Percentiles rank a stretch among this genome's conserved stretches.
phyloP scores from a whole-genome alignment of 1,140 invertebrate species.

The Chymomyza costata region DNA sequence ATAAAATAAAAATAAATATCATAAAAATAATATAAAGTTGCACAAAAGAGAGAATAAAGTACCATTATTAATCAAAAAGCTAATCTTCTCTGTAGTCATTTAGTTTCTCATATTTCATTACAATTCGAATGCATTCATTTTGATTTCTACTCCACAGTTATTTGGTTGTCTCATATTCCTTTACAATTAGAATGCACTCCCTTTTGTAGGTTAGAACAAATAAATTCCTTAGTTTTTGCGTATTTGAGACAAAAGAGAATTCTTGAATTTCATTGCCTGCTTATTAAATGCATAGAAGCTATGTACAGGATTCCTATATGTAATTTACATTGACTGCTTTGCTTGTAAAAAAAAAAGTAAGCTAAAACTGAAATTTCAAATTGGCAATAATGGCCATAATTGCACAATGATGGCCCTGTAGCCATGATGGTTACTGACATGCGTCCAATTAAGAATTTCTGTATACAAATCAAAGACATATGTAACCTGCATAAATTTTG shows the following conservation, averaged over 20 bases:
- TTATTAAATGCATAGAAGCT: slow-evolving; percentile 56
- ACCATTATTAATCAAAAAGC: slow-evolving; percentile 32
- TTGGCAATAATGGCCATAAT: slow-evolving; percentile 46
- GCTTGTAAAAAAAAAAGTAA: slow-evolving; percentile 25
- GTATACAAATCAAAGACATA: slow-evolving; percentile 27
- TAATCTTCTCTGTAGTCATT: slow-evolving; percentile 47
- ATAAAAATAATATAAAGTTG: too few relatives aligned
- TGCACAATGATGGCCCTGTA: slow-evolving; percentile 21
- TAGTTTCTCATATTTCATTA: too few relatives aligned
- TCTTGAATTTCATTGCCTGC: too few relatives aligned
- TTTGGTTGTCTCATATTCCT: too few relatives aligned
- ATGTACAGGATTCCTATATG: slow-evolving; percentile 24
- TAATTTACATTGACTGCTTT: slow-evolving; percentile 39
- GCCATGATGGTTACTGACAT: neutral
- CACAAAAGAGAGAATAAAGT: too few relatives aligned
- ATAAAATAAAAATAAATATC: too few relatives aligned
- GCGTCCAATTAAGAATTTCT: slow-evolving; percentile 36
- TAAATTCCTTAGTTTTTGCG: too few relatives aligned
- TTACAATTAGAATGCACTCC: too few relatives aligned
- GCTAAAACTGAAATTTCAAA: slow-evolving; percentile 9
- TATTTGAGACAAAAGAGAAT: too few relatives aligned
- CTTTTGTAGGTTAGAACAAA: too few relatives aligned
- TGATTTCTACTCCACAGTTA: too few relatives aligned
- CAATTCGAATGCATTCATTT: too few relatives aligned
- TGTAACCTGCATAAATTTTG: slow-evolving; percentile 15